A percentile compares a stretch with the other conserved stretches of the same genome.
phyloP scores from a whole-genome alignment of 2,113 vertebrate genomes.

The Argyrosomus japonicus region DNA sequence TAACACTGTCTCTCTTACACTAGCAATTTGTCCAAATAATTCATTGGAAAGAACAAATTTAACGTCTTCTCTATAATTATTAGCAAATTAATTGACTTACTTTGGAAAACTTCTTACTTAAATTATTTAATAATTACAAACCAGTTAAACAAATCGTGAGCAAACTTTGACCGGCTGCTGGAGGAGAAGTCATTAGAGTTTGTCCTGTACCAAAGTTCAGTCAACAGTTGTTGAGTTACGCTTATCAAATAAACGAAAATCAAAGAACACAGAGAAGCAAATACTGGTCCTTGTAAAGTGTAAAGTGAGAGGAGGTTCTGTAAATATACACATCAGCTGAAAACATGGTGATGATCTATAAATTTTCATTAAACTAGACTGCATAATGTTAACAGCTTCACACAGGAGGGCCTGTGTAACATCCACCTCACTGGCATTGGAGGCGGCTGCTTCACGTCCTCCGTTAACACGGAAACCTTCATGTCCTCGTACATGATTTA shows the following conservation, averaged over 20 bases:
- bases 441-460: slow-evolving; percentile 6
- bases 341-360: background rate
- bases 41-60: no score
- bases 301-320: background rate
- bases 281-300: background rate
- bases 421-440: slow-evolving; percentile 3
- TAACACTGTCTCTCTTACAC: no score
- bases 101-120: background rate
- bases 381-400: background rate
- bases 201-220: background rate
- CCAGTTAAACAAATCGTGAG: background rate
- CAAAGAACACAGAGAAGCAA: background rate
- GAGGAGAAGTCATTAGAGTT: background rate
- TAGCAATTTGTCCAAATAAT: no score
- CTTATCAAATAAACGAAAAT: background rate
- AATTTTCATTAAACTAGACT: background rate
- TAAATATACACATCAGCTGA: background rate
- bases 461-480: slow-evolving; percentile 13
- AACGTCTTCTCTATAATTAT: background rate
- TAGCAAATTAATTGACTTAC: background rate
- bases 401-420: background rate
- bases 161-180: no score
- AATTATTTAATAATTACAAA: background rate
- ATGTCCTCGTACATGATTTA: slow-evolving; percentile 49
- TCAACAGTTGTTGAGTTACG: background rate